Evolutionary conservation across 2,888 invertebrate species (phyloP).

Genomic region (Brachycybe producta): DNA sequence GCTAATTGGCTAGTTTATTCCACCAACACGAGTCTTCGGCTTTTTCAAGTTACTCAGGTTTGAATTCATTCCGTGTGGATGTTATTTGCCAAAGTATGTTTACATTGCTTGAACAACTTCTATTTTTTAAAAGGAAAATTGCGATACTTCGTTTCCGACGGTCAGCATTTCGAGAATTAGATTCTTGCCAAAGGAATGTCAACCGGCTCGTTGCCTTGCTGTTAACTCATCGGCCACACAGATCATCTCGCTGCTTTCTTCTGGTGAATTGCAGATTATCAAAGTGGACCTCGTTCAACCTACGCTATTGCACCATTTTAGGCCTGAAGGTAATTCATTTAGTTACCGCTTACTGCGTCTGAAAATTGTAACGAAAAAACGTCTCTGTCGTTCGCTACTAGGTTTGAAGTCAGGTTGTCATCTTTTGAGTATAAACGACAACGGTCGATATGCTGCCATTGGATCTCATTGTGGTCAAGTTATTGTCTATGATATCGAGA

Average conservation of each 20-base stretch:
- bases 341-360: not conserved
- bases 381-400: not conserved
- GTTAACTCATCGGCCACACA: not conserved
- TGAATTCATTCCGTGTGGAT: not conserved
- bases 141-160: not conserved
- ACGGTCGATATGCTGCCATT: conserved; percentile 50
- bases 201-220: not conserved
- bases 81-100: conserved; percentile 15
- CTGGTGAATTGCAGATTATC: conserved; percentile 9
- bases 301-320: conserved; percentile 5
- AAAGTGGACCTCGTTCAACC: conserved; percentile 6
- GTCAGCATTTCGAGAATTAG: not conserved
- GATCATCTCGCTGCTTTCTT: not conserved
- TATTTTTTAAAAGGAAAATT: conserved; percentile 8
- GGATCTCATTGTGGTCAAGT: conserved; percentile 53
- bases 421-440: conserved; percentile 39
- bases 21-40: conserved; percentile 48
- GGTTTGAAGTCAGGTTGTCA: conserved; percentile 33
- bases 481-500: conserved; percentile 44
- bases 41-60: conserved; percentile 41
- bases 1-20: conserved; percentile 63
- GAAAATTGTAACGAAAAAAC: not conserved
- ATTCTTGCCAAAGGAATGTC: conserved; percentile 1
- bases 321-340: not conserved
- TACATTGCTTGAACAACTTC: not conserved